Evolutionary conservation across 2,888 invertebrate genomes (phyloP).

Genomic region (Odontocolon sp.): DNA sequence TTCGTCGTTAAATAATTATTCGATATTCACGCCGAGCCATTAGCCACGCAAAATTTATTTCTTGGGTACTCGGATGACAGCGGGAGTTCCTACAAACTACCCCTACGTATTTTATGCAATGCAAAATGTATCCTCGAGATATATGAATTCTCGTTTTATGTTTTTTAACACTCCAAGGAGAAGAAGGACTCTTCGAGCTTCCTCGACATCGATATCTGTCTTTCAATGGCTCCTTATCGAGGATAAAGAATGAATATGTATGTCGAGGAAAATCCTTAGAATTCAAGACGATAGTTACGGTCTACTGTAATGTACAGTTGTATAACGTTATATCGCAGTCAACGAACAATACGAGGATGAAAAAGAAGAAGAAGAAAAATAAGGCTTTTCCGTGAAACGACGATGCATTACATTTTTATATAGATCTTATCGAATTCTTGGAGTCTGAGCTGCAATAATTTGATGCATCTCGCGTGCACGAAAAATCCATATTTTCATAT

Average conservation of each 20-base stretch:
- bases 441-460: not conserved
- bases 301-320: constrained; percentile 1
- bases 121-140: not conserved
- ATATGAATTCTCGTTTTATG: not conserved
- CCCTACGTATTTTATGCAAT: not conserved
- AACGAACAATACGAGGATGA: constrained; percentile 15
- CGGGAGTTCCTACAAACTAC: not conserved
- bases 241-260: not conserved
- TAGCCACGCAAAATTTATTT: constrained; percentile 50
- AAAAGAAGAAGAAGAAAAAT: not conserved
- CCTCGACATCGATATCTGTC: constrained; percentile 30
- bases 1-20: constrained; percentile 57
- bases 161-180: not conserved
- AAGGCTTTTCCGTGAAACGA: not conserved
- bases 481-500: not conserved
- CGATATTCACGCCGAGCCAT: constrained; percentile 49
- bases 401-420: constrained; percentile 24
- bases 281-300: not conserved
- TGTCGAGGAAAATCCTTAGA: constrained; percentile 14
- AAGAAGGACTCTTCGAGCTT: not conserved
- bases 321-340: not conserved
- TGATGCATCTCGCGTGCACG: not conserved
- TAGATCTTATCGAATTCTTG: not conserved
- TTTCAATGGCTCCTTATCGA: constrained; percentile 1
- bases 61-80: not conserved